Conservation (phyloP, 2,113 vertebrate species). For the Phrynosoma blainvillii region DNA sequence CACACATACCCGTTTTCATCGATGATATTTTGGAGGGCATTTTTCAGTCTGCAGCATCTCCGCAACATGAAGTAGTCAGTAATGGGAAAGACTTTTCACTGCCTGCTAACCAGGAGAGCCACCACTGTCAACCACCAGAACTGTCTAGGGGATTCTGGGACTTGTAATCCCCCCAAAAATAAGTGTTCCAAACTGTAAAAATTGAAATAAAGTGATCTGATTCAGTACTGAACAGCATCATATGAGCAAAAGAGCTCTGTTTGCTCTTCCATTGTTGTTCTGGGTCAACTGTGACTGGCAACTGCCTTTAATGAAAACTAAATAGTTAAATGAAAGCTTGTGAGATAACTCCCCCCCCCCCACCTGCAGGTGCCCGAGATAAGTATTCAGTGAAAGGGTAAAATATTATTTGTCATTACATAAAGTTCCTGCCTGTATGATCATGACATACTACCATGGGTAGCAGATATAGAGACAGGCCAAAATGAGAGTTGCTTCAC, state of each 20-base stretch:
- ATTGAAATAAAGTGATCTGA: background rate
- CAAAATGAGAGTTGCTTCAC: slow-evolving; percentile 7
- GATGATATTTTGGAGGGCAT: too few relatives aligned
- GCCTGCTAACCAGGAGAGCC: background rate
- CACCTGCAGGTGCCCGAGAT: slow-evolving; percentile 40
- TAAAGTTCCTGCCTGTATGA: slow-evolving; percentile 19
- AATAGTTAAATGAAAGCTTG: slow-evolving; percentile 58
- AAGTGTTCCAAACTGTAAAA: too few relatives aligned
- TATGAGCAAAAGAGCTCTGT: background rate
- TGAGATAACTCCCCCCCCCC: too few relatives aligned
- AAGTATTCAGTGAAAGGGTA: slow-evolving; percentile 45
- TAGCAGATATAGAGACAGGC: slow-evolving; percentile 11
- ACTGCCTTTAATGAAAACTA: slow-evolving; percentile 45
- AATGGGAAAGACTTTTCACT: background rate
- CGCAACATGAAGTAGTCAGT: background rate
- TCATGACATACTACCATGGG: slow-evolving; percentile 15
- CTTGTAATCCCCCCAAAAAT: background rate
- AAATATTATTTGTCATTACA: slow-evolving; percentile 43
- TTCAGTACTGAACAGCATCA: background rate
- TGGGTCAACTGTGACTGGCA: background rate
- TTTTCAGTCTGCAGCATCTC: too few relatives aligned
- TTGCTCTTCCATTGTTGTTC: too few relatives aligned
- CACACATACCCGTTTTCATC: too few relatives aligned
- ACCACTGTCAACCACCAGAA: background rate
- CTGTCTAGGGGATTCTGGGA: background rate